A percentile compares a stretch with the other conserved stretches of the same genome.
Evolutionary conservation across 2,797 vertebrate species (phyloP).

Genomic region (Pelochelys cantorii): DNA sequence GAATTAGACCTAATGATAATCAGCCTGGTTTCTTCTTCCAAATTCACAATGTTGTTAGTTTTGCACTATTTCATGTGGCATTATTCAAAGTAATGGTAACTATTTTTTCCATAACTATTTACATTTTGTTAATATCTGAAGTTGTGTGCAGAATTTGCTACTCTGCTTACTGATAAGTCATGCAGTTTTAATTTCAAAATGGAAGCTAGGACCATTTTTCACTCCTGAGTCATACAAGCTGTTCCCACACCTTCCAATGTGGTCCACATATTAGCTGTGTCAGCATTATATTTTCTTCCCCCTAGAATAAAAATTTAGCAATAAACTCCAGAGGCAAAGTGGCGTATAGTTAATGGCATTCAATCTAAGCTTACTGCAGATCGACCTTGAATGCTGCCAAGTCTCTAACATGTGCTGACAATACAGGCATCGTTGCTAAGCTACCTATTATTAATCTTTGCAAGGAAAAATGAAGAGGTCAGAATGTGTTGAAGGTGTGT

Average conservation of each 20-base stretch:
- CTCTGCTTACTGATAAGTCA: neutral
- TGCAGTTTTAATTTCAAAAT: constrained; percentile 1
- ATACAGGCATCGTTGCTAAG: constrained; percentile 80
- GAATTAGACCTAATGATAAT: neutral
- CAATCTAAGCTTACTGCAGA: constrained; percentile 63
- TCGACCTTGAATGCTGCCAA: constrained; percentile 78
- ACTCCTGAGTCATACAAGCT: neutral
- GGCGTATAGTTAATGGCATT: constrained; percentile 69
- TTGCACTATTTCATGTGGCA: neutral
- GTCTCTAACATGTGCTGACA: constrained; percentile 63
- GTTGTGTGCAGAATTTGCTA: neutral
- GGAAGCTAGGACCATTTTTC: neutral
- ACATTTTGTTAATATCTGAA: neutral
- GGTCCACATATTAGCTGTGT: constrained; percentile 50
- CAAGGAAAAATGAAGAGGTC: constrained; percentile 76
- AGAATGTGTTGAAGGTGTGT: constrained; percentile 64
- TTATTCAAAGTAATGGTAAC: neutral
- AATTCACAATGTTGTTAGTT: neutral
- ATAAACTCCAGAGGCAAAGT: constrained; percentile 69
- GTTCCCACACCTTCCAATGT: constrained; percentile 17
- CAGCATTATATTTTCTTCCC: constrained; percentile 6
- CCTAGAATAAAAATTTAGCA: constrained; percentile 59
- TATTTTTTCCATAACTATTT: neutral
- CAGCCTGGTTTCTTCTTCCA: neutral
- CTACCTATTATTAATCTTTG: constrained; percentile 77